These are phyloP conservation scores for Neodiprion fabricii DNA, from an alignment of 1,140 invertebrate genomes.

Conservation along the genomic window DNA sequence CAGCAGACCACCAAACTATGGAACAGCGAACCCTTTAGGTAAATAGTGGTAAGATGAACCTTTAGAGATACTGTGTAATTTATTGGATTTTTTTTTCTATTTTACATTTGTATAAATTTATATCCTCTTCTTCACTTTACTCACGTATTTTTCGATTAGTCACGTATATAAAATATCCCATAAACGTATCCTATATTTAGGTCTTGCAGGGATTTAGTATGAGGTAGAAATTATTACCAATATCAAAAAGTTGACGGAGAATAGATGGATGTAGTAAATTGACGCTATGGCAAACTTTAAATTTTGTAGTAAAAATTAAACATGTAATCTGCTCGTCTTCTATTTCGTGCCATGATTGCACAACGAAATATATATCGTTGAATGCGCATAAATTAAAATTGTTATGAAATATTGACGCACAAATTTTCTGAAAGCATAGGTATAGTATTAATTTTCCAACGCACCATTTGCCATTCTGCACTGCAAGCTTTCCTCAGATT, in stretches of 20 bases:
- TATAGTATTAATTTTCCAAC: too few species aligned
- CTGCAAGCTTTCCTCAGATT: too few species aligned
- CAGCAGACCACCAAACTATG: constrained; percentile 46
- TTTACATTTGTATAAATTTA: not conserved
- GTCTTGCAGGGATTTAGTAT: constrained; percentile 56
- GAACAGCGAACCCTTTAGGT: constrained; percentile 55
- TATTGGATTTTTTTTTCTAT: constrained; percentile 3
- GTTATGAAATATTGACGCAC: too few species aligned
- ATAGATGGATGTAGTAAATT: constrained; percentile 5
- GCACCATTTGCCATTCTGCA: too few species aligned
- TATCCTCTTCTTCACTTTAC: constrained; percentile 21
- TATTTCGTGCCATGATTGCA: too few species aligned
- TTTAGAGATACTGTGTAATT: constrained; percentile 7
- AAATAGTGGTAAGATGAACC: constrained; percentile 33
- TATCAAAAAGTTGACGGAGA: constrained; percentile 2
- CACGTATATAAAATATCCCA: constrained; percentile 35
- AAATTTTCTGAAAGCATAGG: too few species aligned
- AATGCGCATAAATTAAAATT: too few species aligned
- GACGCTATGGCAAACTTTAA: not conserved
- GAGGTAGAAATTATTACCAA: constrained; percentile 51
- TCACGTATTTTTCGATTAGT: constrained; percentile 26
- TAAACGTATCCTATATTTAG: constrained; percentile 51
- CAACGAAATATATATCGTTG: too few species aligned
- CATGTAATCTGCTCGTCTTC: too few species aligned
- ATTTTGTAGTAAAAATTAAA: too few species aligned